These are phyloP conservation scores for Ctena decussata DNA, from an alignment of 2,888 invertebrate species.

Conservation along the genomic window DNA sequence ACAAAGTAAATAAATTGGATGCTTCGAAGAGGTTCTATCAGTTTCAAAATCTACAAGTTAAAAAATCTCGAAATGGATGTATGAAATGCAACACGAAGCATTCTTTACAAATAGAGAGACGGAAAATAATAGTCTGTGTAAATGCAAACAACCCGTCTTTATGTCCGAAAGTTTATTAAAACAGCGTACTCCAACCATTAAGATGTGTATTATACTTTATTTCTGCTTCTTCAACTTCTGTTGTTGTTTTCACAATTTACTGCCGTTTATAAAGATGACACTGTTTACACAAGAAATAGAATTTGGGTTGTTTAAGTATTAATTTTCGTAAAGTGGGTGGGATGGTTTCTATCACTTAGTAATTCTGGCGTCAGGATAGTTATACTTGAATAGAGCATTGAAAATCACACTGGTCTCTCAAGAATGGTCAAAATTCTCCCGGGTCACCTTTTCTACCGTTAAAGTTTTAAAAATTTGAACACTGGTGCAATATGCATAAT, in stretches of 20 bases:
- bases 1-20: neutral
- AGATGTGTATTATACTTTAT: neutral
- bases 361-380: neutral
- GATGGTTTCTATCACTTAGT: neutral
- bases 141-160: neutral
- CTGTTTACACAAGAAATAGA: neutral
- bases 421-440: too few species aligned
- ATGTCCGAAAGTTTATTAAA: neutral
- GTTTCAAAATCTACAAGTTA: neutral
- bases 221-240: neutral
- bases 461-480: too few species aligned
- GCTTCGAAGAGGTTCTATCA: neutral
- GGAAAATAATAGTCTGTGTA: neutral
- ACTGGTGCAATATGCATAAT: too few species aligned
- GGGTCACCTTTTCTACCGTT: too few species aligned
- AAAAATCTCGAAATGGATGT: conserved; percentile 3
- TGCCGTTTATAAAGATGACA: neutral
- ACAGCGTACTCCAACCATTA: neutral
- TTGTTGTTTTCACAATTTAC: neutral
- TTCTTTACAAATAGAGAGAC: neutral
- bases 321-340: neutral
- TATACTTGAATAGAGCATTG: too few species aligned
- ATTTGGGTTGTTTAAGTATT: neutral
- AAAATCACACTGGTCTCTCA: too few species aligned
- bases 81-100: neutral